Percentiles rank a stretch among this genome's conserved stretches.
These are phyloP conservation scores for Mionectes olivaceus DNA, from an alignment of 2,797 vertebrate species.

Conservation along the genomic window DNA sequence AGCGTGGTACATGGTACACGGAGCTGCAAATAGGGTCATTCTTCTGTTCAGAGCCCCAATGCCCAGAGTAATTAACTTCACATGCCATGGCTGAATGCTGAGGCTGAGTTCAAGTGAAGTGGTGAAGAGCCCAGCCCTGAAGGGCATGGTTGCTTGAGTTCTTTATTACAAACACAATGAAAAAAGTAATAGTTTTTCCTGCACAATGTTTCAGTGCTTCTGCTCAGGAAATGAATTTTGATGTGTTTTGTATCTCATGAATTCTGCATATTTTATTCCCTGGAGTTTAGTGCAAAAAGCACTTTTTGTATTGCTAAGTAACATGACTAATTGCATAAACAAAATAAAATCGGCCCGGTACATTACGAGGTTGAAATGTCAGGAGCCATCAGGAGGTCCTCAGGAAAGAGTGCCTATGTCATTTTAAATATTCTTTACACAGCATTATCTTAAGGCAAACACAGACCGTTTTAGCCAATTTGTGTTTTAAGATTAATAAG, in stretches of 20 bases:
- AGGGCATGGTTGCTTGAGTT: conserved; percentile 67
- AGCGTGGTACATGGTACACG: conserved; percentile 45
- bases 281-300: conserved; percentile 58
- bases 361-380: conserved; percentile 42
- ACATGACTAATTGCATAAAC: conserved; percentile 70
- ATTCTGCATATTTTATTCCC: conserved; percentile 73
- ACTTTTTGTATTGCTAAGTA: conserved; percentile 68
- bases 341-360: conserved; percentile 54
- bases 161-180: conserved; percentile 68
- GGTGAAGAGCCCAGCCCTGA: conserved; percentile 65
- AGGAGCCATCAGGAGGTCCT: conserved; percentile 52
- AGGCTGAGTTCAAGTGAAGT: conserved; percentile 60
- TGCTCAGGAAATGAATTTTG: conserved; percentile 73
- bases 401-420: conserved; percentile 26
- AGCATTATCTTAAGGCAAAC: neutral
- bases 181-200: conserved; percentile 69
- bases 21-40: conserved; percentile 70
- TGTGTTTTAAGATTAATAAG: conserved; percentile 9
- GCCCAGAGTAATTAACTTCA: conserved; percentile 77
- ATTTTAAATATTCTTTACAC: conserved; percentile 45
- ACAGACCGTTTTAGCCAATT: neutral
- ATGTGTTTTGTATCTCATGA: conserved; percentile 67
- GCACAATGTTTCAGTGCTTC: conserved; percentile 22
- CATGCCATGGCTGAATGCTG: conserved; percentile 50
- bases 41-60: conserved; percentile 56